A percentile compares a stretch with the other conserved stretches of the same genome.
phyloP scores from a whole-genome alignment of 2,797 vertebrate genomes.

The Melanotaenia maccullochi region DNA sequence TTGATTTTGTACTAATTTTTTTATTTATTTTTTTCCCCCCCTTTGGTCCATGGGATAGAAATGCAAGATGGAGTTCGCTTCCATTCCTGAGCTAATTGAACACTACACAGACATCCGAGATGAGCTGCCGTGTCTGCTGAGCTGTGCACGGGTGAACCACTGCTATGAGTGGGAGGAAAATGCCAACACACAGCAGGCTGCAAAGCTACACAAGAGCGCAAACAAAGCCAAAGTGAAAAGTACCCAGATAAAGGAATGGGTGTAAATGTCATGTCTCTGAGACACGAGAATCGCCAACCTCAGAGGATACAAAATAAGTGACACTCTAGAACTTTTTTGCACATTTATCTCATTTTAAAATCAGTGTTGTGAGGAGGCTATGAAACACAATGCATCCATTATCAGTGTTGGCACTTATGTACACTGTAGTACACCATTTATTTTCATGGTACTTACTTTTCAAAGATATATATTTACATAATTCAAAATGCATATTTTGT shows the following conservation, averaged over 20 bases:
- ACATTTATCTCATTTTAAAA: constrained; percentile 27
- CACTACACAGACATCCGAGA: constrained; percentile 80
- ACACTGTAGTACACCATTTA: not conserved
- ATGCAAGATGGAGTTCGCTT: constrained; percentile 84
- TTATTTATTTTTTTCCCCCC: not conserved
- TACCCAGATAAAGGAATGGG: constrained; percentile 42
- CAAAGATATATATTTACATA: not conserved
- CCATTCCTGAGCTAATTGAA: constrained; percentile 87
- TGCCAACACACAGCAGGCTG: constrained; percentile 25
- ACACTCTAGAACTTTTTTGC: constrained; percentile 35
- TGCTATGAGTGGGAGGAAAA: constrained; percentile 90
- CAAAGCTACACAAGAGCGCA: constrained; percentile 31
- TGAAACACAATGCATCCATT: constrained; percentile 17
- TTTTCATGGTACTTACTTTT: constrained; percentile 29
- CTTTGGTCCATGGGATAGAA: constrained; percentile 78
- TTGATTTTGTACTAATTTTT: not conserved
- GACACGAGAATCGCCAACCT: constrained; percentile 16
- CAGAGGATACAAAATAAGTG: constrained; percentile 12
- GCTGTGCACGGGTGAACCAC: constrained; percentile 88
- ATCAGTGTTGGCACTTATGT: constrained; percentile 52
- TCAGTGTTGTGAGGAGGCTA: constrained; percentile 34
- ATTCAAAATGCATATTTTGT: constrained; percentile 14
- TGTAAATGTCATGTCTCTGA: constrained; percentile 38
- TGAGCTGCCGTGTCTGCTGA: constrained; percentile 86
- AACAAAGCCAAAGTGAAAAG: constrained; percentile 45